Base-by-base conservation (phyloP, 2,113 vertebrate genomes). In the Thamnophis sirtalis region DNA sequence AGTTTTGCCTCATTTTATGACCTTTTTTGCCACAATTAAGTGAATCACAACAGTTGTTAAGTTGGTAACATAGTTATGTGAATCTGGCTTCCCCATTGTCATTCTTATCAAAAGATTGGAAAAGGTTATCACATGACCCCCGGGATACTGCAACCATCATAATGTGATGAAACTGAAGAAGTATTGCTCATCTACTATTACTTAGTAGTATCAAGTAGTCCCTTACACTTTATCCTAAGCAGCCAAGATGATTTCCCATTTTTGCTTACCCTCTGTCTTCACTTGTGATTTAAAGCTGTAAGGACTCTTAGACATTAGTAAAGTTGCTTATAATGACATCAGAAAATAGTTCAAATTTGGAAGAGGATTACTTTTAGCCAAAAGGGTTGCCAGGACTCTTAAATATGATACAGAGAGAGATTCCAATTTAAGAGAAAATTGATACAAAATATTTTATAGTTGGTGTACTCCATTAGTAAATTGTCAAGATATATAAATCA, bases 101-200 rank as follows among this genome's bases (percentile, higher is more conserved):
- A 68, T 68, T 68, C 11, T n/a, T 68, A 13, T n/a, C 63, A 15
- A 68, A 68, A 68, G 28, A 1, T 68, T 68, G 63, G 63, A 68
- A 68, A 68, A 68, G 63, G 28, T 68, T 28, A 68, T 68, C 28
- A 68, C 10, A 68, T 68, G 28, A 68, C 28, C 11, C 11, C 63
- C 5, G 4, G 63, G 11, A 68, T n/a, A 68, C 63, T n/a, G 10
- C 63, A 68, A 63, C 26, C 60, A n/a, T 68, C 60, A 63, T 63
- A n/a, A n/a, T 73, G 33, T 93, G 92, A 13, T 56, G 88, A 88
- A 86, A 93, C 89, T 87, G 2, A 90, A 80, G 28, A 33, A 33
- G 19, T 49, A 88, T 80, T 92, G 51, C 26, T 88, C 24, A 55
- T 26, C 56, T 91, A 15, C 28, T 48, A 24, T 91, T 87, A n/a